phyloP scores from a whole-genome alignment of 2,113 vertebrate species.

The Sylvia atricapilla region DNA sequence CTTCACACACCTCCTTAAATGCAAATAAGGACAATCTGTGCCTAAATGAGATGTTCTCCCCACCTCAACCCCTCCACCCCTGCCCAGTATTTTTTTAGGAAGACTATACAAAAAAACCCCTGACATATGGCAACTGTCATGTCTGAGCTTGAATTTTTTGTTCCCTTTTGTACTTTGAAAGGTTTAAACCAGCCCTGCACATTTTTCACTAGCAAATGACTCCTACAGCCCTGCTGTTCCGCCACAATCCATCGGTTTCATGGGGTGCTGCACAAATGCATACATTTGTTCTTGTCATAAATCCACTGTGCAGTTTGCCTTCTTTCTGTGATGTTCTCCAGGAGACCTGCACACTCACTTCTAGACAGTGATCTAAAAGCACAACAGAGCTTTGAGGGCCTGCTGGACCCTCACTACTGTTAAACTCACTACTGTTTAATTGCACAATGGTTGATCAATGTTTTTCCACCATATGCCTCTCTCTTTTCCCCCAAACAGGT shows the following conservation, averaged over 20 bases:
- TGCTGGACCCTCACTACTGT: neutral
- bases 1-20: neutral
- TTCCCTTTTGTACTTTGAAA: conserved; percentile 20
- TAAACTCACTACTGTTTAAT: neutral
- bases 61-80: neutral
- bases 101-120: neutral
- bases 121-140: conserved; percentile 8
- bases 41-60: neutral
- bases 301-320: neutral
- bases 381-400: neutral
- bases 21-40: neutral
- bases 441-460: neutral
- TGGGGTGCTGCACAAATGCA: neutral
- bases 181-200: conserved; percentile 27
- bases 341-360: neutral
- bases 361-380: neutral
- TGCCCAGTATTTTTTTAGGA: neutral
- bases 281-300: conserved; percentile 37
- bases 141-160: conserved; percentile 11
- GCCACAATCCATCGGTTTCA: neutral
- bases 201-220: conserved; percentile 32
- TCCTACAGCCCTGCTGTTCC: conserved; percentile 1
- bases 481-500: neutral
- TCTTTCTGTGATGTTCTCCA: neutral
- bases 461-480: neutral